Base-by-base conservation (phyloP, 2,113 vertebrate species). In the Tylochromis polylepis region DNA sequence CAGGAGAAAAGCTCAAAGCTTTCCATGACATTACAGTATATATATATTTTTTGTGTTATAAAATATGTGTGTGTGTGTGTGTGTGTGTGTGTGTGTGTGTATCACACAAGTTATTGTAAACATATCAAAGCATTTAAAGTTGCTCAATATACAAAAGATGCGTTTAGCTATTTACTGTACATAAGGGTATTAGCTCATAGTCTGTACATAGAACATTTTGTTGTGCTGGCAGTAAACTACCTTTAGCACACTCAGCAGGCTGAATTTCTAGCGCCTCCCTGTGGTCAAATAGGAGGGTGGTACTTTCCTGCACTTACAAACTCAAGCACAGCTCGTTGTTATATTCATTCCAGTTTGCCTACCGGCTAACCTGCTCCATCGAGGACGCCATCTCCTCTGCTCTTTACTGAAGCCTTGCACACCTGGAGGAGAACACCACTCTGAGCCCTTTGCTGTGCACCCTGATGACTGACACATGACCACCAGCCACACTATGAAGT, bases 241-340 rank as follows among this genome's bases (percentile, higher is more conserved):
- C 43, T 65, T 31, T 34, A 58, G 59, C 11, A 9, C 16, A 83
- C 11, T 24, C 1, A 46, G 38, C 24, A n/a, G 9, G 2, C 36
- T 86, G 56, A 5, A 4, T 77, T 12, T 84, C 46, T 83, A 77
- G 85, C 91, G 80, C 93, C 93, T 15, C 81, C 85, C 53, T 55
- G 92, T 86, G 95, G 80, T 11, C 22, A 78, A 2, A 22, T 3
- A 16, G 14, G 10, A 36, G n/a, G 0, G 4, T 77, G 81, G 18
- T 11, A 8, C 5, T 11, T 75, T 49, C 41, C 9, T 20, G 67
- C 67, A 75, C 9, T 10, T 5, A 72, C 3, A 18, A 75, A 29
- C 24, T 75, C 2, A 2, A 51, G 70, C 16, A 51, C 43, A 51
- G 43, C 24, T 31, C 10, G 1, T 46, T 16, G 8, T 36, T 67